Base-by-base conservation (phyloP, 2,113 vertebrate genomes). In the Crotalus tigris region DNA sequence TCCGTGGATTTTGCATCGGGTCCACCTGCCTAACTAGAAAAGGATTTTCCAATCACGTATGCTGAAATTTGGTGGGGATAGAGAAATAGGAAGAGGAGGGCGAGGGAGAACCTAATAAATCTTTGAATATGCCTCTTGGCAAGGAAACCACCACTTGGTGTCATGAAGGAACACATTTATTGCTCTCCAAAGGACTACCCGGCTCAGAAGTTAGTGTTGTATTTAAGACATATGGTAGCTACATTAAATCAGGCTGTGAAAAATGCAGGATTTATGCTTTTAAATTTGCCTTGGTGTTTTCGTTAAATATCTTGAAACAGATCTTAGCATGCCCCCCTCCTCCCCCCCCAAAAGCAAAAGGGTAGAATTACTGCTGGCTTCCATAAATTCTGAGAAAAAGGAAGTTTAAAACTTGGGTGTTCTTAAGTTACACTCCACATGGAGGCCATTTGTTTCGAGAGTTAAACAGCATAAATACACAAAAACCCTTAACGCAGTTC, bases 381-480 rank as follows among this genome's bases (percentile, higher is more conserved):
- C 94, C 95, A 97, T 97, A 97, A 97, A 98, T 97, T 97, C 96
- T 94, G 19, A 96, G 93, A 54, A 95, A 95, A 94, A 97, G 97
- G 97, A 98, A 98, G 96, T 97, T 94, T 97, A 97, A 97, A 97
- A 96, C 97, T 95, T 97, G 97, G 97, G 97, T 97, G 98, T 97
- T 98, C 94, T 3, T 92, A 96, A 96, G 93, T 94, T 92, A 96
- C 95, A 96, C 96, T 94, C 97, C 97, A 95, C 95, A 69, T 96
- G 94, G 95, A 97, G 97, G 96, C 95, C 95, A 94, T 93, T 96
- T 95, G 95, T 95, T 97, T 97, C 97, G 96, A 96, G 93, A 86
- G 93, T 87, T n/a, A 95, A 95, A 95, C 17, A 94, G 95, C 93
- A 96, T 97, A 95, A 96, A 96, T 96, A 90, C 94, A 96, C 94